phyloP scores from a whole-genome alignment of 1,140 invertebrate genomes.

The Diorhabda sublineata region DNA sequence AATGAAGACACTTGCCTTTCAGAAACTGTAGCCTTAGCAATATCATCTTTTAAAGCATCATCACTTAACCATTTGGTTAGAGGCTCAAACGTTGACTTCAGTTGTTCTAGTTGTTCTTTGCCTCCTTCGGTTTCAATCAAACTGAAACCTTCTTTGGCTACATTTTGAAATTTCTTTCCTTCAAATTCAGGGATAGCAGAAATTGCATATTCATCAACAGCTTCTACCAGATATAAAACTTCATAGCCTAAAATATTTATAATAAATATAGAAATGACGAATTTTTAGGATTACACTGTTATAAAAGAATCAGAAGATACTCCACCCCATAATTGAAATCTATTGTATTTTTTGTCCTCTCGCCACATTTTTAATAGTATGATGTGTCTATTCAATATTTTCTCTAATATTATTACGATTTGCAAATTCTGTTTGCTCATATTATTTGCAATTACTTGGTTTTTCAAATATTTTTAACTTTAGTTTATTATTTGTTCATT shows the following conservation, averaged over 20 bases:
- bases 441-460: too few species aligned
- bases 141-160: constrained; percentile 96
- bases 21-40: constrained; percentile 81
- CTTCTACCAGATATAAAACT: constrained; percentile 92
- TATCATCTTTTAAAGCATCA: constrained; percentile 78
- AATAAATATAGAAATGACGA: constrained; percentile 38
- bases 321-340: neutral
- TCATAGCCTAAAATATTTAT: constrained; percentile 70
- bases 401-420: too few species aligned
- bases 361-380: too few species aligned
- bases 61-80: constrained; percentile 89
- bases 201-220: constrained; percentile 97
- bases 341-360: neutral
- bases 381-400: too few species aligned
- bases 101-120: constrained; percentile 76
- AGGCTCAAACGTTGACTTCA: constrained; percentile 83
- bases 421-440: too few species aligned
- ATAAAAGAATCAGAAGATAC: too few species aligned
- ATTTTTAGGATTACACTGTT: too few species aligned
- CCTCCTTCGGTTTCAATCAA: constrained; percentile 79
- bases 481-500: too few species aligned
- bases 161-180: constrained; percentile 99
- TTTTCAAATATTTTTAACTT: too few species aligned
- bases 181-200: constrained; percentile 98
- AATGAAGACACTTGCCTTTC: constrained; percentile 50